A percentile compares a stretch with the other conserved stretches of the same genome.
Evolutionary conservation across 2,113 vertebrate genomes (phyloP).

Genomic region (Lasiurus cinereus): DNA sequence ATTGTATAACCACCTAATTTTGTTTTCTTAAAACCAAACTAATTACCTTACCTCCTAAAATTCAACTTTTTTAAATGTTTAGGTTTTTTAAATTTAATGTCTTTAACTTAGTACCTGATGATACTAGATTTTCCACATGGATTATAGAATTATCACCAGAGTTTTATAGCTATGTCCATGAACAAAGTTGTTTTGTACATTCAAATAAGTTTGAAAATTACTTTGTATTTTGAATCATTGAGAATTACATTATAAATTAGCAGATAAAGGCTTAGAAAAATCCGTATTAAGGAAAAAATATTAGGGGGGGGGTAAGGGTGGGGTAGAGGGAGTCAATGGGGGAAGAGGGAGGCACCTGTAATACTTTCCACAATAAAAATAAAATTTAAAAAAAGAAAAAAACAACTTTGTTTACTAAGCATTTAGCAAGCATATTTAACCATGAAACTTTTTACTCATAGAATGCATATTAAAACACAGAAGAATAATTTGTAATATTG

Average conservation of each 20-base stretch:
- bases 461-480: not conserved
- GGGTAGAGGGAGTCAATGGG: too few species aligned
- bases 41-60: slow-evolving; percentile 12
- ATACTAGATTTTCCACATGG: not conserved
- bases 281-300: not conserved
- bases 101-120: not conserved
- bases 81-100: not conserved
- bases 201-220: slow-evolving; percentile 42
- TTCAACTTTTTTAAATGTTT: slow-evolving; percentile 18
- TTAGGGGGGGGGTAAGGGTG: too few species aligned
- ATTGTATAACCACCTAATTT: slow-evolving; percentile 23
- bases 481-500: not conserved
- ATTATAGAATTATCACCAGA: slow-evolving; percentile 8
- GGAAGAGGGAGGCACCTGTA: too few species aligned
- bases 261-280: not conserved
- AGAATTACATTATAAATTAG: slow-evolving; percentile 26
- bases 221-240: not conserved
- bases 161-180: not conserved
- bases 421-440: slow-evolving; percentile 25
- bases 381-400: not conserved
- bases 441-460: not conserved
- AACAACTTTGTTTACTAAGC: slow-evolving; percentile 15
- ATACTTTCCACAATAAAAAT: too few species aligned
- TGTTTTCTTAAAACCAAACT: slow-evolving; percentile 43
- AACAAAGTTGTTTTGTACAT: not conserved